Conservation (phyloP, 2,888 invertebrate genomes). For the Dioctria linearis region DNA sequence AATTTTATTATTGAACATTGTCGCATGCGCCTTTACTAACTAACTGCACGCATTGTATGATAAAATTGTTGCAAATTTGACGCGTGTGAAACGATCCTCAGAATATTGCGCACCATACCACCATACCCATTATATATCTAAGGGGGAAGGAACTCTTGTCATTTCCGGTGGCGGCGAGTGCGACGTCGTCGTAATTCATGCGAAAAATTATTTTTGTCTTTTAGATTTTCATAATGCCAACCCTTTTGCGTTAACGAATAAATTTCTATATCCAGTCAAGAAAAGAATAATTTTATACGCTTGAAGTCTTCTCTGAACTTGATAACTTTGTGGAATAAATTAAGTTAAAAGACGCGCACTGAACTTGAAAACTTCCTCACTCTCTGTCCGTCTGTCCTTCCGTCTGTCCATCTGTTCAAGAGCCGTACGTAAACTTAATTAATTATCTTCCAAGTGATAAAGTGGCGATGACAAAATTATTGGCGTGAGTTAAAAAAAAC, state of each 20-base stretch:
- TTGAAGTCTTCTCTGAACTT: neutral
- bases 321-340: neutral
- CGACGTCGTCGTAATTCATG: neutral
- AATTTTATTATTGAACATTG: neutral
- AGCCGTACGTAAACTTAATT: neutral
- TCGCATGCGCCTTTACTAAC: neutral
- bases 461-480: conserved; percentile 41
- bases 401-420: neutral
- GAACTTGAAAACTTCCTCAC: neutral
- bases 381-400: neutral
- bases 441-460: conserved; percentile 25
- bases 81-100: conserved; percentile 2
- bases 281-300: neutral
- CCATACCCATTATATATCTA: no score
- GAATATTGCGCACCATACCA: neutral
- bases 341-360: neutral
- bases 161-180: conserved; percentile 5
- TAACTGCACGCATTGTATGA: neutral
- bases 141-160: conserved; percentile 7
- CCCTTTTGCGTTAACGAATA: neutral
- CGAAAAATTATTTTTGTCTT: conserved; percentile 27
- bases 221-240: neutral
- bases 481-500: neutral
- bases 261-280: neutral
- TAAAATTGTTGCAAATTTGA: neutral